Conservation (phyloP, 2,888 invertebrate genomes). For the Aspidapion aeneum region DNA sequence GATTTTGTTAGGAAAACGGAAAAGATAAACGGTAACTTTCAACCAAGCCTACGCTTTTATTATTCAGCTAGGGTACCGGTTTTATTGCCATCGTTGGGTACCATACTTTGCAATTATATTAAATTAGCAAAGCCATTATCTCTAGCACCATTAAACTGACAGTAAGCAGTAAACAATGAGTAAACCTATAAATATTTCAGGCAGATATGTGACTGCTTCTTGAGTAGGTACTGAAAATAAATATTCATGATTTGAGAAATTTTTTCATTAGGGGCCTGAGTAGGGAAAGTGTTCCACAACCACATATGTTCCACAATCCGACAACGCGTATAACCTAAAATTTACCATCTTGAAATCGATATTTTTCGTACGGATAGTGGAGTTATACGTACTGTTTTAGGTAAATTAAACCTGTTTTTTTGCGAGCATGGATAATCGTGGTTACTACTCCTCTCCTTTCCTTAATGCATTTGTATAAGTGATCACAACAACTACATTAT, state of each 20-base stretch:
- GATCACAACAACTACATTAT: too few relatives aligned
- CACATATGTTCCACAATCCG: too few relatives aligned
- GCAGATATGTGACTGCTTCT: neutral
- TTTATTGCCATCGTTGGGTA: neutral
- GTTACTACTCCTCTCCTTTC: too few relatives aligned
- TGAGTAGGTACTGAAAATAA: neutral
- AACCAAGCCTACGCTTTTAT: neutral
- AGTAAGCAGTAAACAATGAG: neutral
- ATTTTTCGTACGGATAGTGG: too few relatives aligned
- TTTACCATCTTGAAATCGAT: too few relatives aligned
- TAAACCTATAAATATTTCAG: neutral
- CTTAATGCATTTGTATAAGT: too few relatives aligned
- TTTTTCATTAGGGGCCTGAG: too few relatives aligned
- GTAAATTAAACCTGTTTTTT: too few relatives aligned
- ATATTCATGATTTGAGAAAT: neutral
- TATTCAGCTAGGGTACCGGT: neutral
- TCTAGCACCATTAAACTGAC: neutral
- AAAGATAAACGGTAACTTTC: neutral
- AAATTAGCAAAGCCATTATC: neutral
- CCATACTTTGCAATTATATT: neutral
- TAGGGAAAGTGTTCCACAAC: too few relatives aligned
- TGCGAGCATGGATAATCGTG: too few relatives aligned
- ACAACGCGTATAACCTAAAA: too few relatives aligned
- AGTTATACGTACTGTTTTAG: too few relatives aligned
- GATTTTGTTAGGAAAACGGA: neutral